A percentile compares a stretch with the other conserved stretches of the same genome.
These are phyloP conservation scores for Chouioia cunea DNA, from an alignment of 2,888 invertebrate genomes.

Conservation along the genomic window DNA sequence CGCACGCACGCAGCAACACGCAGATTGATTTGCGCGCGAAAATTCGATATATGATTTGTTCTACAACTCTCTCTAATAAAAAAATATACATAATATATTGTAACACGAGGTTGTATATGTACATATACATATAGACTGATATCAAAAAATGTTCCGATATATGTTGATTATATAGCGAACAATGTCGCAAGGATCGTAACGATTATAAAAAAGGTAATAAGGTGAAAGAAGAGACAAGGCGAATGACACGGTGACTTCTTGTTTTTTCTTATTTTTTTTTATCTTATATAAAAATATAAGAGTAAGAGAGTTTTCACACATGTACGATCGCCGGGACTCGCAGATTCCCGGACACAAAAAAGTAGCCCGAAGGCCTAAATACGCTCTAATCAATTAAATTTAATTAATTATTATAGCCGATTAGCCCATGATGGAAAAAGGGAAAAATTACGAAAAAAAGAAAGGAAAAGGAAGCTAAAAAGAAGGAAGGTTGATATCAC, in stretches of 20 bases:
- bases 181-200: slow-evolving; percentile 24
- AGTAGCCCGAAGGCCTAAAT: slow-evolving; percentile 67
- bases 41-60: no score
- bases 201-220: neutral
- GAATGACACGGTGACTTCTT: slow-evolving; percentile 10
- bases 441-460: slow-evolving; percentile 7
- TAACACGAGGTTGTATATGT: slow-evolving; percentile 3
- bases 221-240: neutral
- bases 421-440: slow-evolving; percentile 13
- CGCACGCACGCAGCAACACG: no score
- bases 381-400: slow-evolving; percentile 60
- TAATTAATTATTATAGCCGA: slow-evolving; percentile 44
- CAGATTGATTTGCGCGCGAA: no score
- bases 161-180: neutral
- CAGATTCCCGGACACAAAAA: slow-evolving; percentile 57
- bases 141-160: slow-evolving; percentile 1
- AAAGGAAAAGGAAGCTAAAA: neutral
- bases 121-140: neutral
- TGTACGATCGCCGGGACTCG: slow-evolving; percentile 54
- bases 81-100: neutral
- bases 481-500: neutral
- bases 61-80: neutral
- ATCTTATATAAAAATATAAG: neutral
- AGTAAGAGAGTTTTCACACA: slow-evolving; percentile 21
- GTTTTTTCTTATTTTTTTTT: slow-evolving; percentile 4